These are phyloP conservation scores for Aphis craccivora DNA, from an alignment of 1,140 invertebrate species.

Conservation along the genomic window DNA sequence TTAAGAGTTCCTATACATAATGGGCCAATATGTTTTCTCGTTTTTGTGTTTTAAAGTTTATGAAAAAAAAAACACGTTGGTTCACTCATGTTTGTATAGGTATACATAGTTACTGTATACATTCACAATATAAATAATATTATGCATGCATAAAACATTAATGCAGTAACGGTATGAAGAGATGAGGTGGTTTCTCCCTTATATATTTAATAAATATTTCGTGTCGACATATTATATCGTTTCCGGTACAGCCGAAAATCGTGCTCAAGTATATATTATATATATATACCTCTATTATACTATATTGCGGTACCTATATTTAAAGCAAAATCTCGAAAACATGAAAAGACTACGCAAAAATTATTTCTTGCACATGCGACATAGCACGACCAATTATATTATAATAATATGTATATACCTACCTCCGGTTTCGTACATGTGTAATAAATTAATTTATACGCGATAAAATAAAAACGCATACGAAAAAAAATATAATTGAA, in stretches of 20 bases:
- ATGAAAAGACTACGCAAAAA: neutral
- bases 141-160: neutral
- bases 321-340: neutral
- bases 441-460: neutral
- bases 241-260: neutral
- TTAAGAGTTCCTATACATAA: neutral
- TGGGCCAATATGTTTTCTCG: neutral
- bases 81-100: neutral
- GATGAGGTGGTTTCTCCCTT: neutral
- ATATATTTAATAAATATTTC: neutral
- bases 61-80: neutral
- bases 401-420: neutral
- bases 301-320: neutral
- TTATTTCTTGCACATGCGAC: neutral
- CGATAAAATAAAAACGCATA: neutral
- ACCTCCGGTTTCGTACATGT: neutral
- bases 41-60: neutral
- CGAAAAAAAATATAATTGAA: neutral
- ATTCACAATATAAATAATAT: neutral
- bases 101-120: neutral
- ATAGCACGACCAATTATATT: neutral
- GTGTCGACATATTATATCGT: neutral
- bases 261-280: neutral
- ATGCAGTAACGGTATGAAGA: neutral
- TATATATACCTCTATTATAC: neutral